Conservation (phyloP, 2,797 vertebrate species). For the Pantherophis alleghaniensis region DNA sequence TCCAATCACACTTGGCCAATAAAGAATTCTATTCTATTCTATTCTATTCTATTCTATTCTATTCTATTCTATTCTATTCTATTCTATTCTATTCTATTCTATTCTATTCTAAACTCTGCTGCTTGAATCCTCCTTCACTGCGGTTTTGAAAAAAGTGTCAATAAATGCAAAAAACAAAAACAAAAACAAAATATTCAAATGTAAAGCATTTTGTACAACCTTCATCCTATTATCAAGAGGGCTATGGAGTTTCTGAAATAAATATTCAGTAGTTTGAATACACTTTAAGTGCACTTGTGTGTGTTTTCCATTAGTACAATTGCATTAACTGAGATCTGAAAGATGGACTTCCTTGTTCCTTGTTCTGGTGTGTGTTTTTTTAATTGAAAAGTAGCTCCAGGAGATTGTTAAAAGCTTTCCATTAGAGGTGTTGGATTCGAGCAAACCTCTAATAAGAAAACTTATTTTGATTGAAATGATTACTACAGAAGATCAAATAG, state of each 20-base stretch:
- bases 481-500: neutral
- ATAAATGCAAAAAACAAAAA: neutral
- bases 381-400: neutral
- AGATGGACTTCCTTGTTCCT: neutral
- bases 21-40: no score
- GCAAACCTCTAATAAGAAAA: neutral
- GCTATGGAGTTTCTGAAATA: neutral
- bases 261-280: neutral
- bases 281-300: neutral
- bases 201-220: neutral
- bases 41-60: no score
- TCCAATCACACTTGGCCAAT: no score
- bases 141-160: neutral
- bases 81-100: no score
- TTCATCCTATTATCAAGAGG: neutral
- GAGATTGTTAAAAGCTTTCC: neutral
- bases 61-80: no score
- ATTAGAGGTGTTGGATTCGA: neutral
- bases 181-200: neutral
- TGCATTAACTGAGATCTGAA: neutral
- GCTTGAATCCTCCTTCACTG: neutral
- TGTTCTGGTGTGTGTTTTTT: neutral
- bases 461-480: neutral
- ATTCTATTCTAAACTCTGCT: neutral
- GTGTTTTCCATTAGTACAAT: neutral